Evolutionary conservation across 2,797 vertebrate species (phyloP), one percentile per base, ranked within the genome.

Genomic region (Chaunax sp.): DNA sequence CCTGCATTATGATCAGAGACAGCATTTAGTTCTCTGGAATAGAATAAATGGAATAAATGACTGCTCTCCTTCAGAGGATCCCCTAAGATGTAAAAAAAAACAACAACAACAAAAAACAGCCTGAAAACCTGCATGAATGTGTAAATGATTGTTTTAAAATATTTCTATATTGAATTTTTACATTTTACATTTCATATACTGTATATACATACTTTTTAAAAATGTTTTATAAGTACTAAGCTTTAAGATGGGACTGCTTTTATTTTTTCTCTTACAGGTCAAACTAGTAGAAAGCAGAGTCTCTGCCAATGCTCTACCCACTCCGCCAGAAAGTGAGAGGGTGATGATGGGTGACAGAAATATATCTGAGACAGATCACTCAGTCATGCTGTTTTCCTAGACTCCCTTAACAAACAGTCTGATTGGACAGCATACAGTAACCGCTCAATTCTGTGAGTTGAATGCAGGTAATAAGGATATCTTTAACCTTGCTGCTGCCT

Each of bases 271-370:
- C 47, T 26, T 56, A 64, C 52, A 52, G 41, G 47, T 58, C 25
- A 16, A 51, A 52, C 51, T 25, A 11, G 52, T 9, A 14, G 45
- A 50, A 67, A 65, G 52, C 57, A 67, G 0, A 3, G n/a, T 65
- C n/a, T 18, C 23, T 57, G 75, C 72, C 70, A 78, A 18, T 18
- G 26, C 53, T 75, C 38, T 51, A 37, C 63, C 35, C 55, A 62
- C 72, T 70, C 61, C 44, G 46, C 47, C 33, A 28, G 62, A 52
- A 23, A 68, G 75, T 53, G 63, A 77, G 68, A 41, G 56, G 62
- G 59, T 72, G 70, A 79, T 70, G 70, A 73, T 62, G 73, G 63
- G 46, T 73, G 75, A 78, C 77, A 80, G 55, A 78, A 74, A 77
- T 64, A 72, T 54, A 64, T 72, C 13, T 0, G 10, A 60, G 59